Percentiles rank a stretch among this genome's conserved stretches.
Evolutionary conservation across 2,113 vertebrate genomes (phyloP).

Genomic region (Equus quagga): DNA sequence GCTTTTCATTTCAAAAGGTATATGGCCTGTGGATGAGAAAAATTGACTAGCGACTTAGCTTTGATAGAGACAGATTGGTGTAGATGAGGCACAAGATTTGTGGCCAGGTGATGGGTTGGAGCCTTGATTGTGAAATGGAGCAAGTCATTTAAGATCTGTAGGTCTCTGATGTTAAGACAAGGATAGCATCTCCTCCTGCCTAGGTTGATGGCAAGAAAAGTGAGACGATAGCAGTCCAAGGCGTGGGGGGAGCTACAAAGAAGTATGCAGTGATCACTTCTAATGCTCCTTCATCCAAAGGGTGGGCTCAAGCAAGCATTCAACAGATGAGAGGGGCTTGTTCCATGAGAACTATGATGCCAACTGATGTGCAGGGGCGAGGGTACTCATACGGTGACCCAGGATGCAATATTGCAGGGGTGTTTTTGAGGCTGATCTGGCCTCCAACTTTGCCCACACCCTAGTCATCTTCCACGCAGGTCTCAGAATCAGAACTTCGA

Average conservation of each 20-base stretch:
- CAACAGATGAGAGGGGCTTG: not conserved
- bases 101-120: not conserved
- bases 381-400: not conserved
- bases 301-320: not conserved
- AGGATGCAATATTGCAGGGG: rapidly evolving
- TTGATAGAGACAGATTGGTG: not conserved
- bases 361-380: not conserved
- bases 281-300: not conserved
- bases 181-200: not conserved
- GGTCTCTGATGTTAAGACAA: not conserved
- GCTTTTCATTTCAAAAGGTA: constrained; percentile 47
- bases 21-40: not conserved
- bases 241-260: not conserved
- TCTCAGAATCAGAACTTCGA: not conserved
- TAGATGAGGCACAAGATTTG: not conserved
- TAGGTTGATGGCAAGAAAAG: not conserved
- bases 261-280: not conserved
- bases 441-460: not conserved
- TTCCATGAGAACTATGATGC: not conserved
- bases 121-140: not conserved
- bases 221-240: not conserved
- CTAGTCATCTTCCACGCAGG: not conserved
- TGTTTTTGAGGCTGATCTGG: not conserved
- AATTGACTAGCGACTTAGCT: not conserved
- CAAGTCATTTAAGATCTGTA: not conserved